Evolutionary conservation across 2,888 invertebrate species (phyloP).

Genomic region (Flabesymbios commensalis): DNA sequence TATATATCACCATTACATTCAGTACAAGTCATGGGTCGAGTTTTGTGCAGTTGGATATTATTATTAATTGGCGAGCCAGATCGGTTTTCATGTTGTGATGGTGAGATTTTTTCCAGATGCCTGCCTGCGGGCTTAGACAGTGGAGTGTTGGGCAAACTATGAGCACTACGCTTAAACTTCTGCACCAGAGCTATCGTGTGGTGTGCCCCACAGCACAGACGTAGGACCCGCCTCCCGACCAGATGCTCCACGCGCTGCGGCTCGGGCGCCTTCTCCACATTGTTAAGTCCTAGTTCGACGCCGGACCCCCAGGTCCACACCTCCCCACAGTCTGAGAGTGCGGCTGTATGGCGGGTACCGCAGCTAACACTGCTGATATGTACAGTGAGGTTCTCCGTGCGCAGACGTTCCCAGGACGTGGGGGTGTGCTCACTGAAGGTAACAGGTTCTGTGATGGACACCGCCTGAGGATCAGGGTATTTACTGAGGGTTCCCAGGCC

Average conservation of each 20-base stretch:
- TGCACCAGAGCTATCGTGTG: slow-evolving; percentile 54
- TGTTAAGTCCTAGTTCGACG: slow-evolving; percentile 45
- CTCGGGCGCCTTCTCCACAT: slow-evolving; percentile 22
- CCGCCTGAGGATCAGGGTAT: background rate
- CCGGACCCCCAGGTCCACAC: slow-evolving; percentile 60
- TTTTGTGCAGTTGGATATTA: slow-evolving; percentile 15
- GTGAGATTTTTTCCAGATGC: no score
- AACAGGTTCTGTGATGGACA: slow-evolving; percentile 2
- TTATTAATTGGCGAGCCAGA: slow-evolving; percentile 11
- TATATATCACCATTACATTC: slow-evolving; percentile 47
- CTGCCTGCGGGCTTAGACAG: slow-evolving; percentile 12
- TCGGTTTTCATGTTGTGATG: no score
- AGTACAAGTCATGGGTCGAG: slow-evolving; percentile 41
- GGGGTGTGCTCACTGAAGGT: slow-evolving; percentile 1
- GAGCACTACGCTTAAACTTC: slow-evolving; percentile 40
- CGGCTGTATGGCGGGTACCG: slow-evolving; percentile 53
- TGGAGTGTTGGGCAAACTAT: slow-evolving; percentile 3
- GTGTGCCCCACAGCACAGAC: slow-evolving; percentile 48
- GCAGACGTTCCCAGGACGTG: slow-evolving; percentile 6
- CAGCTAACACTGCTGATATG: slow-evolving; percentile 35
- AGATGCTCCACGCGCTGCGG: slow-evolving; percentile 46
- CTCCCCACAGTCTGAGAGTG: slow-evolving; percentile 45
- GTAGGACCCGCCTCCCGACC: slow-evolving; percentile 43
- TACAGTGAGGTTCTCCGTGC: slow-evolving; percentile 4
- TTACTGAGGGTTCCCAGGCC: slow-evolving; percentile 52